Evolutionary conservation across 1,140 invertebrate genomes (phyloP).

Genomic region (Ganaspis sp.): DNA sequence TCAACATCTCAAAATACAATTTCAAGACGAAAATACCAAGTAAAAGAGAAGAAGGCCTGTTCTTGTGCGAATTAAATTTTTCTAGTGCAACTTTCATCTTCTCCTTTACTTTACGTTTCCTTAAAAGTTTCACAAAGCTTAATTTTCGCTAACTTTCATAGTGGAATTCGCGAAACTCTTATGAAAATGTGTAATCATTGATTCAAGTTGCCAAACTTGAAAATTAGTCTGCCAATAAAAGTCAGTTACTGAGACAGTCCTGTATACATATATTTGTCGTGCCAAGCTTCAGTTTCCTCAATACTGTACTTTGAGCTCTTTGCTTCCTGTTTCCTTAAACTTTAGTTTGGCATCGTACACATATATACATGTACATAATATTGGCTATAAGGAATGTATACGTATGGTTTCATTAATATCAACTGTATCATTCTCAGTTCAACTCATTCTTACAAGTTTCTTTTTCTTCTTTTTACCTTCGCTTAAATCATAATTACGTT

Average conservation of each 20-base stretch:
- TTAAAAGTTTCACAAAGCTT: neutral
- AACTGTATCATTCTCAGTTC: constrained; percentile 64
- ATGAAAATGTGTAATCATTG: no score
- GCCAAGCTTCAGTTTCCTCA: constrained; percentile 66
- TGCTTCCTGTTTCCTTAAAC: constrained; percentile 44
- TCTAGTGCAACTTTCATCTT: constrained; percentile 23
- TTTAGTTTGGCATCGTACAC: constrained; percentile 72
- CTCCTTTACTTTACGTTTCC: neutral
- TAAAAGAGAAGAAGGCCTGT: neutral
- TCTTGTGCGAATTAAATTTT: constrained; percentile 23
- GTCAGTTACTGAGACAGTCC: constrained; percentile 14
- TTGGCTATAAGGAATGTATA: constrained; percentile 63
- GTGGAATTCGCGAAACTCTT: neutral
- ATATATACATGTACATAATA: constrained; percentile 73
- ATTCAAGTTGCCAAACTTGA: neutral
- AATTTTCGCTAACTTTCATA: neutral
- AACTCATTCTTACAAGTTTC: constrained; percentile 37
- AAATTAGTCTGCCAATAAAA: neutral
- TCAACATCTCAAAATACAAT: neutral
- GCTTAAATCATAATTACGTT: constrained; percentile 9
- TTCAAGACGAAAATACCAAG: constrained; percentile 7
- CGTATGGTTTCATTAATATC: constrained; percentile 67
- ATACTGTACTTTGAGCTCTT: constrained; percentile 18
- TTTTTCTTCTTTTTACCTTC: constrained; percentile 6
- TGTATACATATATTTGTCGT: constrained; percentile 74